Evolutionary conservation across 2,797 vertebrate genomes (phyloP).

Genomic region (Morelia viridis): DNA sequence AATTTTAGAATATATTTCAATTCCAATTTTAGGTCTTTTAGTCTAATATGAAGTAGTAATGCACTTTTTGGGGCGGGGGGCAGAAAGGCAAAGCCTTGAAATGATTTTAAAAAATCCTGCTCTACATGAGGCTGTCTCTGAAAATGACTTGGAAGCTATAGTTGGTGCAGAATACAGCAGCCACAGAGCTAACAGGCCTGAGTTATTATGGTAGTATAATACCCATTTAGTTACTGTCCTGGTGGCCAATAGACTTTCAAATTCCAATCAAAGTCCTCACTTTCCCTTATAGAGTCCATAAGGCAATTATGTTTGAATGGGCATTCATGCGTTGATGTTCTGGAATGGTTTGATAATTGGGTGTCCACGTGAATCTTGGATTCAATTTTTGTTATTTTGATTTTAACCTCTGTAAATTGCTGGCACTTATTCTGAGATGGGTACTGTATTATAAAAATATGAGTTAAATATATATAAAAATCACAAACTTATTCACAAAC

Average conservation of each 20-base stretch:
- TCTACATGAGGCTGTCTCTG: background rate
- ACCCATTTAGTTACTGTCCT: background rate
- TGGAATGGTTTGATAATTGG: no score
- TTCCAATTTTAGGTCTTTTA: background rate
- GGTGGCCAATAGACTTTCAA: background rate
- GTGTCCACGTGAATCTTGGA: no score
- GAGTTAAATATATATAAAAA: no score
- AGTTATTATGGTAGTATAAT: background rate
- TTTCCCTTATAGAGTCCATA: background rate
- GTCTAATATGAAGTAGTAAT: background rate
- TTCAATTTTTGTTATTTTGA: no score
- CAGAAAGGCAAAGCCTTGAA: background rate
- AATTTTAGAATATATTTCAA: background rate
- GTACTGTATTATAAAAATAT: no score
- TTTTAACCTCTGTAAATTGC: no score
- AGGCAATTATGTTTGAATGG: background rate
- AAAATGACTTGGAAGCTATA: background rate
- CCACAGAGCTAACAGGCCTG: background rate
- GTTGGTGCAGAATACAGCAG: background rate
- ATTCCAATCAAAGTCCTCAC: background rate
- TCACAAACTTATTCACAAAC: no score
- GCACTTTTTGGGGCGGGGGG: background rate
- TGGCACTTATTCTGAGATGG: no score
- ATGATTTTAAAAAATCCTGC: background rate
- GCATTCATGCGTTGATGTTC: no score